A percentile compares a stretch with the other conserved stretches of the same genome.
phyloP scores from a whole-genome alignment of 2,797 vertebrate genomes.

The Catharus ustulatus region DNA sequence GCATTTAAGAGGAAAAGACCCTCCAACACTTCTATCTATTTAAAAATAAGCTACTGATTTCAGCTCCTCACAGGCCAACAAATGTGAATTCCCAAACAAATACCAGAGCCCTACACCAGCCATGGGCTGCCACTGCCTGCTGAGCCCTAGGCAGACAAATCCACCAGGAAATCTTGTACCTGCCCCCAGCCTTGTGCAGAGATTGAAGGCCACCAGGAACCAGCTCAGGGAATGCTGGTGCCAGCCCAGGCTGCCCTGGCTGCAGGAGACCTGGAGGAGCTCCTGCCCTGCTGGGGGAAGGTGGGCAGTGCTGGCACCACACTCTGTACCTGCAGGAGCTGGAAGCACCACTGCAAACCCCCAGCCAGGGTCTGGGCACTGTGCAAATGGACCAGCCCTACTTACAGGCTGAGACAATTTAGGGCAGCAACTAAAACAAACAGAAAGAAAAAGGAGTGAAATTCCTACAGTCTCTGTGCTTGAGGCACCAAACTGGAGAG shows the following conservation, averaged over 20 bases:
- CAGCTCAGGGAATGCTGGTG: rapidly evolving
- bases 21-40: not conserved
- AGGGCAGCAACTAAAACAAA: not conserved
- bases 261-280: not conserved
- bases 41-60: not conserved
- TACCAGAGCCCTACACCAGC: not conserved
- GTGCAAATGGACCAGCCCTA: rapidly evolving
- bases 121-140: not conserved
- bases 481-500: not conserved
- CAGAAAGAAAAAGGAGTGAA: not conserved
- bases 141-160: not conserved
- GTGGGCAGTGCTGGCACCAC: too few relatives aligned
- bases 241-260: rapidly evolving
- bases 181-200: rapidly evolving
- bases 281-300: not conserved
- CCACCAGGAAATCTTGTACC: rapidly evolving
- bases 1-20: not conserved
- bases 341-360: not conserved
- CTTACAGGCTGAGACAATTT: not conserved
- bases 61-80: not conserved
- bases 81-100: not conserved
- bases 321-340: not conserved
- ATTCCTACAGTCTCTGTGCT: not conserved
- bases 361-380: not conserved
- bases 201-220: not conserved